phyloP scores from a whole-genome alignment of 1,140 invertebrate species.

The Drosophila trapezifrons region DNA sequence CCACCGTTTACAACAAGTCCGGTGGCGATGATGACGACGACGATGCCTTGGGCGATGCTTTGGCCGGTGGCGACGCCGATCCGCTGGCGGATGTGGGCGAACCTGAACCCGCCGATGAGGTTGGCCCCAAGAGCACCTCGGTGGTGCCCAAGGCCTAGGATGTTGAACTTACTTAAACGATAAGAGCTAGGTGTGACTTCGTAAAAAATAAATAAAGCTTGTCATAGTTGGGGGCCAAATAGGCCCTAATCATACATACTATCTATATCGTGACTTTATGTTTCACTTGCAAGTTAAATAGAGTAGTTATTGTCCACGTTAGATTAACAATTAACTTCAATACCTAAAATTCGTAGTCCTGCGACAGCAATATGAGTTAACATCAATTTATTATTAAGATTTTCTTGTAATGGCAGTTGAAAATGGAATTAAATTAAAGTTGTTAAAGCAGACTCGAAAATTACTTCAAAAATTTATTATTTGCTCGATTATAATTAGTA shows the following conservation, averaged over 20 bases:
- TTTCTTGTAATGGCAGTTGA: neutral
- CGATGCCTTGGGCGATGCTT: conserved; percentile 56
- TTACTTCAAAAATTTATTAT: too few species aligned
- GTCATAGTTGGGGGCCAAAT: conserved; percentile 23
- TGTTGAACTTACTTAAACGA: conserved; percentile 15
- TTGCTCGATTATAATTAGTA: too few species aligned
- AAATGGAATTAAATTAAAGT: neutral
- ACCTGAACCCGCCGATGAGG: conserved; percentile 7
- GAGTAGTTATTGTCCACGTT: neutral
- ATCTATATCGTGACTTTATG: conserved; percentile 6
- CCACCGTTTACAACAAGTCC: conserved; percentile 92
- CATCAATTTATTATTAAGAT: neutral
- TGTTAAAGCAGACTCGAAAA: neutral
- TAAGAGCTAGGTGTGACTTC: conserved; percentile 35
- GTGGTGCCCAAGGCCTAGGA: conserved; percentile 47
- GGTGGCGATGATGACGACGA: conserved; percentile 86
- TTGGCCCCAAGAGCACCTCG: conserved; percentile 11
- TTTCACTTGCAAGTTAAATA: too few species aligned
- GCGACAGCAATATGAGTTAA: neutral
- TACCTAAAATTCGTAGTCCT: neutral
- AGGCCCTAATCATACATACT: conserved; percentile 1
- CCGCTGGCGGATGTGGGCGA: conserved; percentile 34
- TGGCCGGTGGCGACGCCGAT: conserved; percentile 44
- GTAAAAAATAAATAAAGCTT: conserved; percentile 41
- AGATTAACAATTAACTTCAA: neutral